A percentile compares a stretch with the other conserved stretches of the same genome.
These are phyloP conservation scores for Emberiza fucata DNA, from an alignment of 2,113 vertebrate genomes.

Conservation along the genomic window DNA sequence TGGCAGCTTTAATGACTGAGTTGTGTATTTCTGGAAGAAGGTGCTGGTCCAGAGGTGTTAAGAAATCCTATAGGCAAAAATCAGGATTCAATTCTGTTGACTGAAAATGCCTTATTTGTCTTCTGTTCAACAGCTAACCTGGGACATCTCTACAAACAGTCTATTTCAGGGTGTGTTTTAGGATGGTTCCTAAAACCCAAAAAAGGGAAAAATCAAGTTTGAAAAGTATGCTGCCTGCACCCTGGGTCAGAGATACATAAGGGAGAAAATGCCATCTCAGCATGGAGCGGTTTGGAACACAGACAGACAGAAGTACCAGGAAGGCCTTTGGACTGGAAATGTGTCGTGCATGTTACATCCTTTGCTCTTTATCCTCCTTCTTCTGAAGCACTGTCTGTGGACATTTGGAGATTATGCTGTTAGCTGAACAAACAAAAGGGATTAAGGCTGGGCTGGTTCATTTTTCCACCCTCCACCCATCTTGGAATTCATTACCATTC, in stretches of 20 bases:
- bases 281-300: neutral
- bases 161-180: rapidly evolving
- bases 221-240: neutral
- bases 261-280: neutral
- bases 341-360: neutral
- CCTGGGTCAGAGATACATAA: neutral
- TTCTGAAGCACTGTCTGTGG: neutral
- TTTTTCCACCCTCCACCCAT: slow-evolving; percentile 9
- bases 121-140: neutral
- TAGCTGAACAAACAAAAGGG: neutral
- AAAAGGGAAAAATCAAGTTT: neutral
- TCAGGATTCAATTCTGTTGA: neutral
- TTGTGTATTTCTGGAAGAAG: neutral
- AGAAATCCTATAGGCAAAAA: neutral
- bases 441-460: neutral
- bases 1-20: rapidly evolving
- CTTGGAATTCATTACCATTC: neutral
- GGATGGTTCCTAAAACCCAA: neutral
- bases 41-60: neutral
- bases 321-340: neutral
- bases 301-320: neutral
- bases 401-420: neutral
- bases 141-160: neutral
- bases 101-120: neutral
- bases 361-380: neutral